Percentiles rank a stretch among this genome's conserved stretches.
Evolutionary conservation across 2,113 vertebrate species (phyloP).

Genomic region (Solenodon paradoxus): DNA sequence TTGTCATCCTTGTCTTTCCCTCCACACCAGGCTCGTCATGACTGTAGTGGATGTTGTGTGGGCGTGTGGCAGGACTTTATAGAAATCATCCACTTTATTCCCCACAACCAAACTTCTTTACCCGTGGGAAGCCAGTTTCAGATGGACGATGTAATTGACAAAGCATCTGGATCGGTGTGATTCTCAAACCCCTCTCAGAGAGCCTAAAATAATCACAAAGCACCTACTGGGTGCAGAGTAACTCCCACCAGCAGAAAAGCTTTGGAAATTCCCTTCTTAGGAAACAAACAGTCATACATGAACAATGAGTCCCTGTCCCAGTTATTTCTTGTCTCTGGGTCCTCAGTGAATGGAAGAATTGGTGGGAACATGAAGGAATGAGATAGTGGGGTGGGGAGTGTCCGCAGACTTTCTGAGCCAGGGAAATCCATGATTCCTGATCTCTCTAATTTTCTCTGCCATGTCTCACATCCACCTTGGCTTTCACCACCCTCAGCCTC

Average conservation of each 20-base stretch:
- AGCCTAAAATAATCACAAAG: no score
- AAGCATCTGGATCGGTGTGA: background rate
- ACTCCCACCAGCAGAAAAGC: background rate
- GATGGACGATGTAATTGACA: background rate
- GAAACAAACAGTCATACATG: background rate
- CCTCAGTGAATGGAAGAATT: background rate
- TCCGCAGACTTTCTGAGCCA: background rate
- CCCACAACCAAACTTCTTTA: background rate
- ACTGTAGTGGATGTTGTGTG: no score
- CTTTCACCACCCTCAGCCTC: background rate
- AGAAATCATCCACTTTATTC: background rate
- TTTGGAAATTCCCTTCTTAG: background rate
- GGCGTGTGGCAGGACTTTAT: background rate
- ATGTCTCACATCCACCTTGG: background rate
- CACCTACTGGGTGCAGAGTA: background rate
- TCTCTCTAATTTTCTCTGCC: background rate
- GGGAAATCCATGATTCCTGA: no score
- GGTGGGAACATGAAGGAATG: background rate
- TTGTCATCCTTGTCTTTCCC: fast-evolving
- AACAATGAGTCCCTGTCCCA: background rate
- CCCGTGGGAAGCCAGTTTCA: background rate
- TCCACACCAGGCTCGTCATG: fast-evolving
- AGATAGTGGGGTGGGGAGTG: background rate
- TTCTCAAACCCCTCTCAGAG: background rate
- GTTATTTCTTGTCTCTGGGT: background rate